A percentile compares a stretch with the other conserved stretches of the same genome.
Evolutionary conservation across 2,888 invertebrate species (phyloP).

Genomic region (Scaptomyza reducta): DNA sequence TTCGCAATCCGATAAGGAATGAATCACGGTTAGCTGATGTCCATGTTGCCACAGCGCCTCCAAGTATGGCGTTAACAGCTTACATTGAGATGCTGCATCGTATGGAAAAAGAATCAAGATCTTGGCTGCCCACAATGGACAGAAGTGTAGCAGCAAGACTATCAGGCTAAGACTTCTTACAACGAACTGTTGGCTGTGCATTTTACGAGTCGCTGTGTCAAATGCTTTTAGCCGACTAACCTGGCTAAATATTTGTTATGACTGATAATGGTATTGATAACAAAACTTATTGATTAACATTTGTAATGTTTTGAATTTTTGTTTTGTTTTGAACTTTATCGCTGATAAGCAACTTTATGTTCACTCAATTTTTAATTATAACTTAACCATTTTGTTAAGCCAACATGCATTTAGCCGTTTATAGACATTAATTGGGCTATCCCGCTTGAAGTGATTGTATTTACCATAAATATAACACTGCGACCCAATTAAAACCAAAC

Average conservation of each 20-base stretch:
- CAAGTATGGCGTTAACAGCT: slow-evolving; percentile 69
- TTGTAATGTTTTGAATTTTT: no score
- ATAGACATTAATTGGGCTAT: slow-evolving; percentile 1
- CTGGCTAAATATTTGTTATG: not conserved
- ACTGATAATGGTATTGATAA: not conserved
- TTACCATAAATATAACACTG: slow-evolving; percentile 8
- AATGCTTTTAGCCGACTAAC: not conserved
- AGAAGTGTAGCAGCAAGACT: not conserved
- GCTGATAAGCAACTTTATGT: not conserved
- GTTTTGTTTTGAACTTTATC: not conserved
- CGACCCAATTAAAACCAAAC: slow-evolving; percentile 39
- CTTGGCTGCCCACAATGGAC: slow-evolving; percentile 25
- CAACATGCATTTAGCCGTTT: not conserved
- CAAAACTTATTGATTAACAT: not conserved
- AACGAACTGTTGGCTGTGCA: slow-evolving; percentile 6
- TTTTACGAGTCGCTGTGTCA: not conserved
- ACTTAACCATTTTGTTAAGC: not conserved
- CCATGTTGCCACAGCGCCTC: slow-evolving; percentile 78
- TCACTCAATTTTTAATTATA: not conserved
- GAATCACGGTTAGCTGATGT: slow-evolving; percentile 81
- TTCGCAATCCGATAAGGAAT: slow-evolving; percentile 64
- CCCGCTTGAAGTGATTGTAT: not conserved
- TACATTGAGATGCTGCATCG: slow-evolving; percentile 63
- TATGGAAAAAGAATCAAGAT: slow-evolving; percentile 65
- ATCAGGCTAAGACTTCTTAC: not conserved